phyloP scores from a whole-genome alignment of 2,888 invertebrate genomes.

The Drosophila phalerata region DNA sequence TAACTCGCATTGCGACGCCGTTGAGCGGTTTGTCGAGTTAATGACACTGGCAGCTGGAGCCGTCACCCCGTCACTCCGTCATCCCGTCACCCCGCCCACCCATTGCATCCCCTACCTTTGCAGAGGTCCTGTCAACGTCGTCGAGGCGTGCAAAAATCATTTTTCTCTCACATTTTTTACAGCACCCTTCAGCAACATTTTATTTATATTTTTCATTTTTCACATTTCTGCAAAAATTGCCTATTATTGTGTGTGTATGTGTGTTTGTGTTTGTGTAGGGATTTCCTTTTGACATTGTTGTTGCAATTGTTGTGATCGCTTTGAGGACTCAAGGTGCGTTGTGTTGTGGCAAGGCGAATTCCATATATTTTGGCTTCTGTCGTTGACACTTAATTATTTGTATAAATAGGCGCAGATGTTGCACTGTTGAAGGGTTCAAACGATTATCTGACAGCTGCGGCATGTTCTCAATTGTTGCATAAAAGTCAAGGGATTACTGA shows the following conservation, averaged over 20 bases:
- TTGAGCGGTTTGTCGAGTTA: slow-evolving; percentile 78
- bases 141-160: slow-evolving; percentile 78
- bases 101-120: slow-evolving; percentile 5
- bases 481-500: background rate
- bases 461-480: slow-evolving; percentile 3
- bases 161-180: slow-evolving; percentile 70
- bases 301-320: slow-evolving; percentile 36
- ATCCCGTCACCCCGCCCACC: background rate
- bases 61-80: slow-evolving; percentile 17
- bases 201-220: slow-evolving; percentile 73
- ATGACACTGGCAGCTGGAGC: slow-evolving; percentile 74
- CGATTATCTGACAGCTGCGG: slow-evolving; percentile 48
- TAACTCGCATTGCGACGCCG: slow-evolving; percentile 59
- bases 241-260: slow-evolving; percentile 50
- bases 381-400: slow-evolving; percentile 79
- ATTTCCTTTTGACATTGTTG: slow-evolving; percentile 10
- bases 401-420: slow-evolving; percentile 67
- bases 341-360: slow-evolving; percentile 35
- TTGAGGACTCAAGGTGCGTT: slow-evolving; percentile 56
- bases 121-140: slow-evolving; percentile 56
- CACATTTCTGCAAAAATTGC: slow-evolving; percentile 65
- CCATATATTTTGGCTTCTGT: slow-evolving; percentile 55
- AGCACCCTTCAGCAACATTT: slow-evolving; percentile 56
- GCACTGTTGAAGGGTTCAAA: slow-evolving; percentile 59
- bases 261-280: slow-evolving; percentile 40